Base-by-base conservation (phyloP, 2,113 vertebrate genomes). In the Pontoporia blainvillei region DNA sequence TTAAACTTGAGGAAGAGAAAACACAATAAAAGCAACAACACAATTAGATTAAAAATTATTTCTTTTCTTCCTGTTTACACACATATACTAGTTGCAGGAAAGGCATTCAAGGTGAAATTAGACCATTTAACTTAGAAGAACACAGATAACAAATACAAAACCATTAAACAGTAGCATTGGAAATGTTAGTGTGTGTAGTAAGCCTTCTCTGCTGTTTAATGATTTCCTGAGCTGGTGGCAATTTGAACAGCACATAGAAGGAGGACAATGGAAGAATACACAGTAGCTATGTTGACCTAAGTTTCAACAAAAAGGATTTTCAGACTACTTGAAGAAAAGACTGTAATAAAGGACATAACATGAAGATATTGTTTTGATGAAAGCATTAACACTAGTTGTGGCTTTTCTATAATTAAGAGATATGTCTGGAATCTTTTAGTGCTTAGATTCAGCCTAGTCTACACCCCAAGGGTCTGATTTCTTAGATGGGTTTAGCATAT, bases 91-190 rank as follows among this genome's bases (percentile, higher is more conserved):
- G 6, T 12, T 75, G 14, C 14, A 61, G 11, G 46, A 54, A 23
- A 67, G 6, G 14, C 4, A 54, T 44, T 7, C 2, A 61, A 21
- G 29, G 61, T 1, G 15, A 61, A 85, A 54, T 6, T 62, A 78
- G 20, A 9, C 71, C 9, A 67, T 31, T 46, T 69, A 20, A 67
- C 23, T n/a, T 44, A 34, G 67, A 92, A 54, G 23, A 66, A 18
- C 46, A 67, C 0, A 11, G 29, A 18, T 8, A 49, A 71, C 9
- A 76, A n/a, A 41, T 25, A 34, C 1, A 27, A 44, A 23, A 13
- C 1, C 1, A 1, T 36, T 29, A 3, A 49, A 73, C 8, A 39
- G 10, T 6, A 36, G 10, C 23, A 29, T 2, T 3, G 11, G 12
- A 31, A 4, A 67, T 6, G 2, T 18, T 15, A 5, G 7, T 31